phyloP scores from a whole-genome alignment of 1,140 invertebrate species.

The Brachionus rubens region DNA sequence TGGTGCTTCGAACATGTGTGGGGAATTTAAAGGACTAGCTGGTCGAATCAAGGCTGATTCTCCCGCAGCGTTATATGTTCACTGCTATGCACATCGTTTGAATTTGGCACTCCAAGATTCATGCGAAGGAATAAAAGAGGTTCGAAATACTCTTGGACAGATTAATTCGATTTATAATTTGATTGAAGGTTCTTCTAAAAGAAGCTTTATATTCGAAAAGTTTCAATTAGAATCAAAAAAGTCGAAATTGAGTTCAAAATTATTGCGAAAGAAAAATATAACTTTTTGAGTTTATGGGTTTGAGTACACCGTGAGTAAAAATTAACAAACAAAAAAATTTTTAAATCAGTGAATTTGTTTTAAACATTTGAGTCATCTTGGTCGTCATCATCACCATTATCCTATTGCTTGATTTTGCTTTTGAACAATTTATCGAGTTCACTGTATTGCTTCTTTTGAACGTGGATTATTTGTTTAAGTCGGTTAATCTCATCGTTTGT shows the following conservation, averaged over 20 bases:
- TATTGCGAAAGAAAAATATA: too few species aligned
- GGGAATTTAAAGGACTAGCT: not conserved
- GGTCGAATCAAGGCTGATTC: not conserved
- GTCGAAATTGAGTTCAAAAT: constrained; percentile 7
- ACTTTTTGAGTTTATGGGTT: constrained; percentile 1
- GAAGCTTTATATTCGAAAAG: constrained; percentile 13
- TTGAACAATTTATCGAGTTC: too few species aligned
- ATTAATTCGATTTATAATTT: constrained; percentile 33
- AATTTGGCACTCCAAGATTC: constrained; percentile 5
- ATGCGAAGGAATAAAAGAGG: not conserved
- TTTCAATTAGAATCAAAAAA: not conserved
- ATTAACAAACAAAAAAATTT: not conserved
- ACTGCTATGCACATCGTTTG: constrained; percentile 26
- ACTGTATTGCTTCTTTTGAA: too few species aligned
- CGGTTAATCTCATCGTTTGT: too few species aligned
- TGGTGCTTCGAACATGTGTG: constrained; percentile 14
- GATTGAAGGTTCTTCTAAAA: constrained; percentile 37
- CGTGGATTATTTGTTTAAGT: too few species aligned
- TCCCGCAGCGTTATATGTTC: not conserved
- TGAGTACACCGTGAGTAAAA: not conserved
- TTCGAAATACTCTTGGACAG: constrained; percentile 4
- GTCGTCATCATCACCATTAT: too few species aligned
- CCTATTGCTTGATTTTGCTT: too few species aligned
- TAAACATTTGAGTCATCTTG: too few species aligned
- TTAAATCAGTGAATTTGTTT: too few species aligned